phyloP scores from a whole-genome alignment of 2,888 invertebrate species.

The Bugulina stolonifera region DNA sequence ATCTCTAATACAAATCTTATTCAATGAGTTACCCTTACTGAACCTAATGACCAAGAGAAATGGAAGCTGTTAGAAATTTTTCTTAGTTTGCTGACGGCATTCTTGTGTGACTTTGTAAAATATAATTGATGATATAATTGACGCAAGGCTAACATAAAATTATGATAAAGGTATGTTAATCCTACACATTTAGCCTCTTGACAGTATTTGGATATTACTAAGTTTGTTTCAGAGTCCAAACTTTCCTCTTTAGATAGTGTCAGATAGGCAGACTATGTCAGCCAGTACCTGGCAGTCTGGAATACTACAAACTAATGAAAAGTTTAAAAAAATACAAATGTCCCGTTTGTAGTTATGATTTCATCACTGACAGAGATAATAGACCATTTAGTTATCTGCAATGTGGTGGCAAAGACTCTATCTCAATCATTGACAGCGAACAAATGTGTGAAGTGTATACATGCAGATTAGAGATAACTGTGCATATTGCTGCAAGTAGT shows the following conservation, averaged over 20 bases:
- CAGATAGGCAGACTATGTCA: neutral
- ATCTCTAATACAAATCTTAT: neutral
- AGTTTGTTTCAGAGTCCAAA: neutral
- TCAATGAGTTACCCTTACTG: neutral
- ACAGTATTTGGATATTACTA: neutral
- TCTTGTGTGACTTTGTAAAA: too few relatives aligned
- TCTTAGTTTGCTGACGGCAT: too few relatives aligned
- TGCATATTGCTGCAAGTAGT: too few relatives aligned
- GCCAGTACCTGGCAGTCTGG: neutral
- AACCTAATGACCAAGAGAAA: neutral
- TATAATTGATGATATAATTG: too few relatives aligned
- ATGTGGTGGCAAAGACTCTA: constrained; percentile 9
- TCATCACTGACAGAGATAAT: neutral
- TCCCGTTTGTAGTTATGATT: neutral
- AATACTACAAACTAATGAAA: neutral
- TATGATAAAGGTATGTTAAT: neutral
- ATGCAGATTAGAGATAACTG: constrained; percentile 6
- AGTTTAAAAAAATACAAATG: neutral
- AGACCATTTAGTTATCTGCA: constrained; percentile 1
- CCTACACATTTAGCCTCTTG: neutral
- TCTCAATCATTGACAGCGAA: constrained; percentile 1
- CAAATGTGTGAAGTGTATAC: constrained; percentile 26
- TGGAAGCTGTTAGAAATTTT: neutral
- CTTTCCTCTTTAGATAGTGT: neutral
- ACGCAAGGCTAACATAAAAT: too few relatives aligned